Evolutionary conservation across 2,113 vertebrate genomes (phyloP).

Genomic region (Trogon surrucura): DNA sequence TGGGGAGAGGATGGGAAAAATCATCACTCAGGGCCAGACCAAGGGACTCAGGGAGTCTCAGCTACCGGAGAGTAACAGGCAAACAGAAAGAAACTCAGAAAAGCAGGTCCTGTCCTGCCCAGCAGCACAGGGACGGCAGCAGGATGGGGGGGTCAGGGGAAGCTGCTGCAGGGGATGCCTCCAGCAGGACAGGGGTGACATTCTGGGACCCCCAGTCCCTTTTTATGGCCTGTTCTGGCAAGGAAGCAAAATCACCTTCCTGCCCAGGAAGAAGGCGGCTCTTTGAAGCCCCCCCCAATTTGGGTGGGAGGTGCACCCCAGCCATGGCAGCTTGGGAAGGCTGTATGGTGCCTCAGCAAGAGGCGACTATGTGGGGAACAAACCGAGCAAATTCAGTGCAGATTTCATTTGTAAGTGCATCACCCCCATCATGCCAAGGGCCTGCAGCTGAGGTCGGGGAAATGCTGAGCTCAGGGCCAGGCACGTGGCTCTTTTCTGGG

Average conservation of each 20-base stretch:
- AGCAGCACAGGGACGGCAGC: fast-evolving
- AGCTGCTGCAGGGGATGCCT: fast-evolving
- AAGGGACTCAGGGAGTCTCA: neutral
- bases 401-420: neutral
- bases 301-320: neutral
- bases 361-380: fast-evolving
- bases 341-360: neutral
- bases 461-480: fast-evolving
- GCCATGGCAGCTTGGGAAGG: neutral
- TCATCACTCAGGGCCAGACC: neutral
- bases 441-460: neutral
- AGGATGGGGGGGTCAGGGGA: fast-evolving
- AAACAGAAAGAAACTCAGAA: neutral
- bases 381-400: neutral
- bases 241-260: neutral
- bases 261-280: neutral
- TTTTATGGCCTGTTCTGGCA: neutral
- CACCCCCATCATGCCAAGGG: fast-evolving
- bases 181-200: neutral
- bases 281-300: neutral
- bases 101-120: neutral
- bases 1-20: neutral
- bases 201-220: neutral
- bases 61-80: neutral
- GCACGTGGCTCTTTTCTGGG: neutral